phyloP scores from a whole-genome alignment of 2,797 vertebrate species.

The Enteromius fasciolatus region DNA sequence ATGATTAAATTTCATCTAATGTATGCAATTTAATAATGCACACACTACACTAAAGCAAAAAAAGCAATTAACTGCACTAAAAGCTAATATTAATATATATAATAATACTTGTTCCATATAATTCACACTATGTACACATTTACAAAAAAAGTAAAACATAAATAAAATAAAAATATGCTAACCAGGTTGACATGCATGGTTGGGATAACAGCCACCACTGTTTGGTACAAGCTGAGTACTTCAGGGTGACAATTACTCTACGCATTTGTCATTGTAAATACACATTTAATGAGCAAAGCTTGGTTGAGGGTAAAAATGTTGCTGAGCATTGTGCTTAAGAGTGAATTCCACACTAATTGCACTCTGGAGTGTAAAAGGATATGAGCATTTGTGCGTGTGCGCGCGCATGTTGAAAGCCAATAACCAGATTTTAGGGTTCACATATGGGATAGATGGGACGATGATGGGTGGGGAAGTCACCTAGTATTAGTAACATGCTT shows the following conservation, averaged over 20 bases:
- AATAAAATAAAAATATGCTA: not conserved
- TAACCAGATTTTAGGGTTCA: constrained; percentile 21
- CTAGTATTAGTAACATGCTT: constrained; percentile 19
- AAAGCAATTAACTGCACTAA: not conserved
- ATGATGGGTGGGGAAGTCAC: constrained; percentile 18
- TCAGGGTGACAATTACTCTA: constrained; percentile 20
- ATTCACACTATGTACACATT: not conserved
- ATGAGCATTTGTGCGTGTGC: not conserved
- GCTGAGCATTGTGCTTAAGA: constrained; percentile 49
- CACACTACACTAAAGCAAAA: not conserved
- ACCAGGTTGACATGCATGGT: not conserved
- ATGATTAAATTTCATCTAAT: not conserved
- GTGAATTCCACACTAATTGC: constrained; percentile 65
- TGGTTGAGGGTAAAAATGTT: constrained; percentile 33
- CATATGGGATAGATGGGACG: constrained; percentile 14
- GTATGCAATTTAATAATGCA: not conserved
- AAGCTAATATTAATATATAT: not conserved
- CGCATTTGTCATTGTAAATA: constrained; percentile 59
- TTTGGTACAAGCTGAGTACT: constrained; percentile 13
- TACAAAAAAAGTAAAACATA: not conserved
- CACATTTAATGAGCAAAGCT: constrained; percentile 61
- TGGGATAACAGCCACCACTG: not conserved
- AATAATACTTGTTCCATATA: too few species aligned
- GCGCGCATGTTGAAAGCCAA: constrained; percentile 23
- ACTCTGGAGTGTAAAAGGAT: constrained; percentile 61